phyloP scores from a whole-genome alignment of 1,140 invertebrate species.

The Bombus difficillimus region DNA sequence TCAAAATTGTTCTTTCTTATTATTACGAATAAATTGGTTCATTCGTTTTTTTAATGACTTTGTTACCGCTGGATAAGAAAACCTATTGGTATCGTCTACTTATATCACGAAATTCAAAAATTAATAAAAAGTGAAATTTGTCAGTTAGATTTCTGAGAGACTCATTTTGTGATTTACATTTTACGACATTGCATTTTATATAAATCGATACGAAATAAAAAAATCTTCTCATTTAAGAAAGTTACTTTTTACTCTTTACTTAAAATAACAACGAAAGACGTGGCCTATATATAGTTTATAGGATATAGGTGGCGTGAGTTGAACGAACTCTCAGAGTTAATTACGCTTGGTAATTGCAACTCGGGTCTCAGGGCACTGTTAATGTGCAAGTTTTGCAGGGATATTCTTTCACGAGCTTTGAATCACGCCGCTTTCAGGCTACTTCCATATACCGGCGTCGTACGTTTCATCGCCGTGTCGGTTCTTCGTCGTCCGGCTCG shows the following conservation, averaged over 20 bases:
- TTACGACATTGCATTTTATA: no score
- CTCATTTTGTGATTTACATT: no score
- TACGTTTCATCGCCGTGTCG: not conserved
- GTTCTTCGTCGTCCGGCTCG: no score
- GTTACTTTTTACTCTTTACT: not conserved
- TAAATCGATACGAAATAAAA: no score
- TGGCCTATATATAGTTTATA: not conserved
- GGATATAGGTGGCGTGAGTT: not conserved
- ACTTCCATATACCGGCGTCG: not conserved
- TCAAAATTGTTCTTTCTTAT: not conserved
- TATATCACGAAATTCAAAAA: no score
- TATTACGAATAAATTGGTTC: no score
- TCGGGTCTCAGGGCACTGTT: not conserved
- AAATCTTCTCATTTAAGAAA: not conserved
- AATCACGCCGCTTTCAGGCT: not conserved
- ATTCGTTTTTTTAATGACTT: no score
- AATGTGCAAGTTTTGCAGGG: slow-evolving; percentile 18
- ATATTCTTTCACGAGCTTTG: slow-evolving; percentile 4
- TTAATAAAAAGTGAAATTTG: no score
- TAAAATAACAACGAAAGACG: not conserved
- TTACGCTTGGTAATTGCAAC: slow-evolving; percentile 70
- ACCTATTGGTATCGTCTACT: no score
- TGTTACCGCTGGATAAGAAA: no score
- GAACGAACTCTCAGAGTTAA: slow-evolving; percentile 71
- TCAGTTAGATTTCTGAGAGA: no score